These are phyloP conservation scores for Potamilus streckersoni DNA, from an alignment of 1,140 invertebrate species.

Conservation along the genomic window DNA sequence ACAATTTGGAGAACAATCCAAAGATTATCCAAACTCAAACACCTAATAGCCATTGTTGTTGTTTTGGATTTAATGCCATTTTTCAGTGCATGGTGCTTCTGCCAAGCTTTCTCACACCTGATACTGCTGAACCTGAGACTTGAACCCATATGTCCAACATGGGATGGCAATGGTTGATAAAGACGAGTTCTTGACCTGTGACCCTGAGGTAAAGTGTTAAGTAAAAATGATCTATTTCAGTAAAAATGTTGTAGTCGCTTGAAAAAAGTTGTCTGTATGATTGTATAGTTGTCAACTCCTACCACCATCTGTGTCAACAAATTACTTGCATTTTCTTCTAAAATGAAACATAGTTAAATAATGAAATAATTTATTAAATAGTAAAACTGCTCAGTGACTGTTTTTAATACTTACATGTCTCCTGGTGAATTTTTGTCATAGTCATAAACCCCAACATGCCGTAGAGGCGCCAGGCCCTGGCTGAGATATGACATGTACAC, in stretches of 20 bases:
- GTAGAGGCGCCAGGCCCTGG: conserved; percentile 37
- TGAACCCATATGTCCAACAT: too few relatives aligned
- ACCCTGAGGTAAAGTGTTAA: not conserved
- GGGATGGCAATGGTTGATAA: too few relatives aligned
- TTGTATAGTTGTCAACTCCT: not conserved
- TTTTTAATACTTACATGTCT: conserved; percentile 43
- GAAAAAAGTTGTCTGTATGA: not conserved
- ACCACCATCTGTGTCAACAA: not conserved
- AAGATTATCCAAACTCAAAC: too few relatives aligned
- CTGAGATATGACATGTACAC: conserved; percentile 46
- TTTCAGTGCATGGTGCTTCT: too few relatives aligned
- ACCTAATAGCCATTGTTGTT: too few relatives aligned
- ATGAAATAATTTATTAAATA: not conserved
- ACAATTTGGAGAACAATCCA: too few relatives aligned
- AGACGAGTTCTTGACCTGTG: too few relatives aligned
- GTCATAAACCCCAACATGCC: conserved; percentile 33
- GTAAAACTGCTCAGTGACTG: not conserved
- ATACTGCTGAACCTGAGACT: too few relatives aligned
- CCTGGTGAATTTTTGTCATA: conserved; percentile 13
- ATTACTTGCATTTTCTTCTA: not conserved
- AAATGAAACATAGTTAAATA: not conserved
- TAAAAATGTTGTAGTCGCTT: not conserved
- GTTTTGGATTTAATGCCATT: too few relatives aligned
- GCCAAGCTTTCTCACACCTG: too few relatives aligned
- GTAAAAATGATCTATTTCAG: not conserved